Evolutionary conservation across 2,797 vertebrate genomes (phyloP), one percentile per base, ranked within the genome.

Genomic region (Mastacembelus armatus): DNA sequence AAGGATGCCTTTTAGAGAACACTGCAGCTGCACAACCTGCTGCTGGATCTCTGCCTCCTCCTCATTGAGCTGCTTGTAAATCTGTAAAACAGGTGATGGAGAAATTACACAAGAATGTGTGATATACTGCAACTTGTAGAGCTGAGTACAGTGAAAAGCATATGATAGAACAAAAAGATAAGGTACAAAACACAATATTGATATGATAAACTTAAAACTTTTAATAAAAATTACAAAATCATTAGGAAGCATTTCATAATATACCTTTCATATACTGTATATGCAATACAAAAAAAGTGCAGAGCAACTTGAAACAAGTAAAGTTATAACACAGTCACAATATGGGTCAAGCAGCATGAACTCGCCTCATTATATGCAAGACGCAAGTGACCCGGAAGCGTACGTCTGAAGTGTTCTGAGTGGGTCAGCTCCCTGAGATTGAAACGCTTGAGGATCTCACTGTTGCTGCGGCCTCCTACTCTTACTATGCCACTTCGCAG

Each of bases 381-480:
- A 4, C 56, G 83, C 35, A 95, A 85, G 66, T 96, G 85, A 21
- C 15, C 0, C 0, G 93, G 93, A 19, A 95, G 80, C 0, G 35
- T 50, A 0, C 7, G 70, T 71, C 70, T 92, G 68, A 89, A 90
- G 7, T 71, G 11, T 1, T 0, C 0, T 6, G 74, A 75, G 48
- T 60, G 91, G 45, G 89, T 93, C 84, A 97, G 84, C 73, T 97
- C 94, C 65, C 88, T 90, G 21, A 98, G 85, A 40, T 92, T 95
- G 83, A 96, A 98, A 4, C 21, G 67, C 68, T 95, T 96, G 73
- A 99, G 85, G 58, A 88, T 54, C 52, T 94, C 93, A 65, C 97
- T 98, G 92, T 64, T 96, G 89, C 96, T 96, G 60, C 96, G 95
- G 43, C 97, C 95, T 12, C 97, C 96, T 1, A 99, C 93, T 68